Evolutionary conservation across 2,888 invertebrate genomes (phyloP), one percentile per base, ranked within the genome.

Genomic region (Eupithecia inturbata): DNA sequence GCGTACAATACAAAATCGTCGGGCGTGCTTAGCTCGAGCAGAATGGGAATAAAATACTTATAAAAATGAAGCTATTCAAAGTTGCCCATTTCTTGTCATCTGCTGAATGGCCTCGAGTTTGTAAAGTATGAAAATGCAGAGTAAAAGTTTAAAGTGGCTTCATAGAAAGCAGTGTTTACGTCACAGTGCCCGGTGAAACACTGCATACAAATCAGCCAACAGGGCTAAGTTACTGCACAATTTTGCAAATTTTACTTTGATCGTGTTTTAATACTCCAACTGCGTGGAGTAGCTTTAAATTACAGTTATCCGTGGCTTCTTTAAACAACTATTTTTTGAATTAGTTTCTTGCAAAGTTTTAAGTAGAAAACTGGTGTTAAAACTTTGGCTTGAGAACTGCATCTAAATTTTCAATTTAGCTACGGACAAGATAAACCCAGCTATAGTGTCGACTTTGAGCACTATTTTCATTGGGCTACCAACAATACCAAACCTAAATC

Each of bases 161-260:
- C 78, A 82, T 81, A 78, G 80, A 81, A 82, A 79, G 79, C 82
- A 82, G 82, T 84, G 83, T 80, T 82, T 80, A 84, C 85, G 83
- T 85, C 84, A 83, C 80, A 80, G 81, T 78, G 83, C 80, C 82
- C 84, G 81, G 82, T 82, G 81, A 82, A 85, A 80, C 83, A 84
- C 82, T 83, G 88, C 86, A 88, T 90, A 89, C 89, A 88, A 91
- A 91, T 88, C 86, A 88, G 88, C 77, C 78, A 77, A 82, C 82
- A 81, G 83, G 64, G 84, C 84, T 79, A 78, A 85, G 79, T 84
- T 84, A 81, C 39, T 70, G 72, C 74, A 67, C 83, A 89, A 90
- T 86, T 90, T 88, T 80, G 82, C 79, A 72, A 86, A 88, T 88
- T 89, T 87, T 88, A 88, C 85, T 89, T 87, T 88, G 87, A 91